Base-by-base conservation (phyloP, 2,797 vertebrate species). In the Prunella strophiata region DNA sequence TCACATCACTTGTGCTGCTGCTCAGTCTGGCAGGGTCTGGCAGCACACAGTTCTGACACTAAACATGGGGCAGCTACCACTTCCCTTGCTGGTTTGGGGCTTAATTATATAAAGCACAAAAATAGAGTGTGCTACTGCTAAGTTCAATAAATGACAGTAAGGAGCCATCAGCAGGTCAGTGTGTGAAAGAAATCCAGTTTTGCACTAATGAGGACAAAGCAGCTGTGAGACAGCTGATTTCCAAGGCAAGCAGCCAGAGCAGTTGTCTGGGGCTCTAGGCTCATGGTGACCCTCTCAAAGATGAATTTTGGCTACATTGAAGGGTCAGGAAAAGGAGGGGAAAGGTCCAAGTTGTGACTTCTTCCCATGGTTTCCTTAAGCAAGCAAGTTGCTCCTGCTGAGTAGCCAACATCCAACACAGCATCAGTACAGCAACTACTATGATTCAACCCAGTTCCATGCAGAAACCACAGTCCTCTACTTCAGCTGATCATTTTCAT, bases 51-150 rank as follows among this genome's bases (percentile, higher is more conserved):
- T 21, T 36, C 57, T 54, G 27, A 83, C 79, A 65, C 72, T 30
- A 27, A 83, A 58, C n/a, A 52, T 15, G 23, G 72, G 38, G 25
- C 25, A 83, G 38, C 29, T 40, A 17, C 65, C 2, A 3, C 52
- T 71, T 84, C 42, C 13, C 19, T 74, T 12, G 1, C 42, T 65
- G n/a, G 29, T 71, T 40, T 59, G 27, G 23, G 13, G 18, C 47
- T 77, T 57, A 55, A 80, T 82, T 73, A 58, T n/a, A 43, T 26
- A 32, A 65, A 73, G 62, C 34, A 74, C 58, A 67, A 30, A 79
- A 54, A 22, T 0, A 71, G 40, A 75, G 10, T 10, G 6, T 4
- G 1, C 4, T 3, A 45, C 48, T 34, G 17, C 27, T 20, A 67
- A 76, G n/a, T 54, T 85, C 43, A 81, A 7, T 43, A 65, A 68